Conservation (phyloP, 1,140 invertebrate species). For the Drepana arcuata region DNA sequence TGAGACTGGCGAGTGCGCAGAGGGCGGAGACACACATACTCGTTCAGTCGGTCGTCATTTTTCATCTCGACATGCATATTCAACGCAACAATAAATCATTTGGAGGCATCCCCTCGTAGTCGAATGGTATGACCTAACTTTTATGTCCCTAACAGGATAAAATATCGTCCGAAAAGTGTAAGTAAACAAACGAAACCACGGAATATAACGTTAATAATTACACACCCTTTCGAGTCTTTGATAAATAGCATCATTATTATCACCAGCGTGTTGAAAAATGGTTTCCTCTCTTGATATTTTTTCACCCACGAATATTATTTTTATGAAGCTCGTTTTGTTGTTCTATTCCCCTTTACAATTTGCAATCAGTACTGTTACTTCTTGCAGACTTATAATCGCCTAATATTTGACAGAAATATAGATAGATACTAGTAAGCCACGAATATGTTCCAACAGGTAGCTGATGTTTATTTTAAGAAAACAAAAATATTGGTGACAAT, state of each 20-base stretch:
- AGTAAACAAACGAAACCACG: constrained; percentile 54
- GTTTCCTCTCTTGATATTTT: constrained; percentile 51
- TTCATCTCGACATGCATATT: constrained; percentile 70
- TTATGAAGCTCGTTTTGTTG: constrained; percentile 30
- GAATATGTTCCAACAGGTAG: too few species aligned
- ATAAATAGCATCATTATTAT: constrained; percentile 69
- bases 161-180: constrained; percentile 48
- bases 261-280: constrained; percentile 57
- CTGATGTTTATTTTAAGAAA: too few species aligned
- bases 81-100: constrained; percentile 67
- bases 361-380: constrained; percentile 15
- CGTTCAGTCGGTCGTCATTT: constrained; percentile 57
- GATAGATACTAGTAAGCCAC: too few species aligned
- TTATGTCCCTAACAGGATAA: constrained; percentile 46
- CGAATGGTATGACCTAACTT: constrained; percentile 57
- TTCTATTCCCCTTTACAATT: constrained; percentile 21
- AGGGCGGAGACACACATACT: constrained; percentile 1
- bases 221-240: constrained; percentile 56
- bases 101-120: constrained; percentile 37
- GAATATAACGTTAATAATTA: constrained; percentile 67
- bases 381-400: too few species aligned
- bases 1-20: neutral
- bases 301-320: constrained; percentile 46
- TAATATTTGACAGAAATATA: too few species aligned
- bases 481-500: too few species aligned